A percentile compares a stretch with the other conserved stretches of the same genome.
phyloP scores from a whole-genome alignment of 2,888 invertebrate species.

The Schizotus pectinicornis region DNA sequence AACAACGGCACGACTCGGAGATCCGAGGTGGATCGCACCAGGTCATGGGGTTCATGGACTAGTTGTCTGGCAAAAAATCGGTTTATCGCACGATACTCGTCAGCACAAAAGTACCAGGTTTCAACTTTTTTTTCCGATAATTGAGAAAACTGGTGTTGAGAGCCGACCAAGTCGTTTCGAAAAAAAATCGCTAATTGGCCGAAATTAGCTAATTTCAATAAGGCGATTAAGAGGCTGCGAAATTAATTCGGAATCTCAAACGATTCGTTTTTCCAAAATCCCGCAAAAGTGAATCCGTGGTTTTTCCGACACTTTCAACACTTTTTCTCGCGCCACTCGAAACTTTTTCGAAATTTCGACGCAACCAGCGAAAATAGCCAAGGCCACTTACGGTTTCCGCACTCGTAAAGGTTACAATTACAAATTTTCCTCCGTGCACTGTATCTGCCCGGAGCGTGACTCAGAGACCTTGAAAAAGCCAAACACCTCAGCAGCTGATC shows the following conservation, averaged over 20 bases:
- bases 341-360: slow-evolving; percentile 22
- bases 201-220: not conserved
- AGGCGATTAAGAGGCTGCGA: not conserved
- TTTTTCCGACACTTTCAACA: too few species aligned
- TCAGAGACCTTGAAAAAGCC: slow-evolving; percentile 53
- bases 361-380: slow-evolving; percentile 13
- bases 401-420: slow-evolving; percentile 37
- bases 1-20: slow-evolving; percentile 54
- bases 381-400: slow-evolving; percentile 35
- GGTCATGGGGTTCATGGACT: slow-evolving; percentile 59
- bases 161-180: not conserved
- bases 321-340: too few species aligned
- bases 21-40: slow-evolving; percentile 53
- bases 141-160: not conserved
- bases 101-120: too few species aligned
- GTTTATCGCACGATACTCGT: slow-evolving; percentile 24
- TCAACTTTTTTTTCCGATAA: not conserved
- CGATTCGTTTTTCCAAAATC: too few species aligned
- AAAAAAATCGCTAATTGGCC: not conserved
- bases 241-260: not conserved
- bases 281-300: too few species aligned
- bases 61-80: slow-evolving; percentile 53
- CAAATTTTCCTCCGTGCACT: slow-evolving; percentile 31
- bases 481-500: slow-evolving; percentile 52
- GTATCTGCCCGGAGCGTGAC: slow-evolving; percentile 41